Evolutionary conservation across 2,888 invertebrate species (phyloP).

Genomic region (Orthosia cruda): DNA sequence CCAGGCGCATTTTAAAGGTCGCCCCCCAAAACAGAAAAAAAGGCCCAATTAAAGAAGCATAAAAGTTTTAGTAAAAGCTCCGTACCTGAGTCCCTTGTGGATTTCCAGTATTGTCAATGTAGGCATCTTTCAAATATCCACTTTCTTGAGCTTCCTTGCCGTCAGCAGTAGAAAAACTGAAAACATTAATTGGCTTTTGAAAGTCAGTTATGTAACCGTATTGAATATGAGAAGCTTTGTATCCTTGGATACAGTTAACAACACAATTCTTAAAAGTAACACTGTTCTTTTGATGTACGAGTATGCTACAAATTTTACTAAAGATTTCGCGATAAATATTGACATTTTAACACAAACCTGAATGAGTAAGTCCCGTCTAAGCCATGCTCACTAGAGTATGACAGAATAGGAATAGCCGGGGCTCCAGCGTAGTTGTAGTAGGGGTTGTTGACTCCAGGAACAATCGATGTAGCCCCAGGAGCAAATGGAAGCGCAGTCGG

Average conservation of each 20-base stretch:
- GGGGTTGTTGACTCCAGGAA: slow-evolving; percentile 77
- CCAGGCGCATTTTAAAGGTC: too few relatives aligned
- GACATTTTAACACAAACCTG: slow-evolving; percentile 77
- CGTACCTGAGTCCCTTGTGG: slow-evolving; percentile 90
- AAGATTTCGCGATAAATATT: not conserved
- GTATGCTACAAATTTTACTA: not conserved
- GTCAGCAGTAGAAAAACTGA: slow-evolving; percentile 94
- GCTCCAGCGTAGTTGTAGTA: slow-evolving; percentile 76
- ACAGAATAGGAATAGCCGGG: slow-evolving; percentile 89
- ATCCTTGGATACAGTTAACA: not conserved
- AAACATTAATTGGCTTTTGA: slow-evolving; percentile 6
- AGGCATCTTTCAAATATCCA: slow-evolving; percentile 94
- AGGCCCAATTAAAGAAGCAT: slow-evolving; percentile 73
- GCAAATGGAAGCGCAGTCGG: slow-evolving; percentile 20
- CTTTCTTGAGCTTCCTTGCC: slow-evolving; percentile 95
- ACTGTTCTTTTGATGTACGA: not conserved
- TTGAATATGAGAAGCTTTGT: not conserved
- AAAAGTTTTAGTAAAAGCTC: not conserved
- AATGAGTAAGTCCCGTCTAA: slow-evolving; percentile 93
- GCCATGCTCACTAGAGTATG: slow-evolving; percentile 90
- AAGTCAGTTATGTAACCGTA: not conserved
- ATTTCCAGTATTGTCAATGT: slow-evolving; percentile 93
- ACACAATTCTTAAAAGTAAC: not conserved
- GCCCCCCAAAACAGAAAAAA: too few relatives aligned
- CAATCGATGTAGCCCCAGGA: slow-evolving; percentile 31